phyloP scores from a whole-genome alignment of 2,113 vertebrate species.

The Perca flavescens region DNA sequence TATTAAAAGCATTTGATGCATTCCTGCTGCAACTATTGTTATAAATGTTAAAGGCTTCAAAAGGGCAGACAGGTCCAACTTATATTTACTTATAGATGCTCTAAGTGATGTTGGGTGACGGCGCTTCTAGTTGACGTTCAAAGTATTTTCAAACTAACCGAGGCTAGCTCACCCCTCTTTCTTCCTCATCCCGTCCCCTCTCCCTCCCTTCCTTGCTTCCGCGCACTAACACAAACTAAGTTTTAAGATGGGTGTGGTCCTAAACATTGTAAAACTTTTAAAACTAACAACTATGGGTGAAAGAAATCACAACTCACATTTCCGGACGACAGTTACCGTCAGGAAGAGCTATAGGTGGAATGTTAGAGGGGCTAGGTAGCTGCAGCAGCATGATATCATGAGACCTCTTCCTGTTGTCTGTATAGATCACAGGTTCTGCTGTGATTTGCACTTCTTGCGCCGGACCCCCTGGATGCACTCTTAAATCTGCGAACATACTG shows the following conservation, averaged over 20 bases:
- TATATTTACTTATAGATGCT: too few species aligned
- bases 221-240: too few species aligned
- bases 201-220: too few species aligned
- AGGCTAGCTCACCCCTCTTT: too few species aligned
- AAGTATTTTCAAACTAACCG: too few species aligned
- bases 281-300: neutral
- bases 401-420: neutral
- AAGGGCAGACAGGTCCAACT: too few species aligned
- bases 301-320: neutral
- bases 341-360: neutral
- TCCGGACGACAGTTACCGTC: fast-evolving
- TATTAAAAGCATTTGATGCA: neutral
- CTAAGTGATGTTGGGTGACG: too few species aligned
- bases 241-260: too few species aligned
- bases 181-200: too few species aligned
- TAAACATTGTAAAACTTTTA: neutral
- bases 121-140: too few species aligned
- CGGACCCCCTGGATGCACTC: neutral
- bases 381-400: constrained; percentile 48
- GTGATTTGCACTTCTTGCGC: neutral
- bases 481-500: neutral
- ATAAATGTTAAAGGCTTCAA: too few species aligned
- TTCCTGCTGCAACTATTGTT: too few species aligned
- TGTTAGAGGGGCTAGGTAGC: fast-evolving
- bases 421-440: neutral